phyloP scores from a whole-genome alignment of 2,113 vertebrate species.

The Coracopsis vasa region DNA sequence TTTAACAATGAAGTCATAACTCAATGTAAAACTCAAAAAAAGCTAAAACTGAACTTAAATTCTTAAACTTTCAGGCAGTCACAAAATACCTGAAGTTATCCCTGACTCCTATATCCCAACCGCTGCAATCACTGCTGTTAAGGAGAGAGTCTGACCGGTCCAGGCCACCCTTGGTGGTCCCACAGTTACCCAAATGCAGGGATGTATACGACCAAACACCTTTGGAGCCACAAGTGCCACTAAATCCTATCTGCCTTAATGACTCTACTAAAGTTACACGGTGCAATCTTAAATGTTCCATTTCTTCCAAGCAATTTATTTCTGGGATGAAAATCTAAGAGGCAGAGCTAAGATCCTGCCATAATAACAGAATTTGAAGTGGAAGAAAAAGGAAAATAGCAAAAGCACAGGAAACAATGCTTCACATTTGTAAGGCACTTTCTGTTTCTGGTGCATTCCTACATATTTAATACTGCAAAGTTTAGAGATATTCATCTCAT shows the following conservation, averaged over 20 bases:
- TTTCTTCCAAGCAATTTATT: background rate
- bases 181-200: background rate
- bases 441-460: background rate
- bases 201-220: background rate
- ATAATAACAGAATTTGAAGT: background rate
- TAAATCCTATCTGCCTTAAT: background rate
- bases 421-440: background rate
- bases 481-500: background rate
- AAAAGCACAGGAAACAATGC: background rate
- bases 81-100: background rate
- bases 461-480: background rate
- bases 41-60: background rate
- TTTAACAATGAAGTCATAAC: background rate
- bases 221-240: background rate
- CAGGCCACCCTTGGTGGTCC: background rate
- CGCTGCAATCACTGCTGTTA: background rate
- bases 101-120: background rate
- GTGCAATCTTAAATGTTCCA: background rate
- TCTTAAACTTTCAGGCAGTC: background rate
- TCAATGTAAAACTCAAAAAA: background rate
- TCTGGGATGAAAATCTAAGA: background rate
- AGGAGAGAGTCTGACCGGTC: background rate
- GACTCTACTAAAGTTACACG: accelerated
- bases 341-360: background rate
- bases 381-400: background rate